Evolutionary conservation across 2,797 vertebrate genomes (phyloP).

Genomic region (Pipistrellus nathusii): DNA sequence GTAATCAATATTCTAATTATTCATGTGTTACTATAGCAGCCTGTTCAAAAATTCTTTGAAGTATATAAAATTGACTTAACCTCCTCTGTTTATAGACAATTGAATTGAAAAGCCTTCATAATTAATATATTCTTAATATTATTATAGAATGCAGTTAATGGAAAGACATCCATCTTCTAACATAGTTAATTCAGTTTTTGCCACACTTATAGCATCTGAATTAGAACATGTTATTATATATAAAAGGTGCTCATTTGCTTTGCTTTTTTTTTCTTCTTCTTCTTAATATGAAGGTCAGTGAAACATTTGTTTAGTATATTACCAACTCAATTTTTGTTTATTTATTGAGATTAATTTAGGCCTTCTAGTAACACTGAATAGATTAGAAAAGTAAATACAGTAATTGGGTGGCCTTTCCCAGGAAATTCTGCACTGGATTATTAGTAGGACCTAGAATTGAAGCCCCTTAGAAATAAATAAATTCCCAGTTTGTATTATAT

Average conservation of each 20-base stretch:
- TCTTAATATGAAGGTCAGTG: slow-evolving; percentile 66
- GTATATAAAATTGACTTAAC: slow-evolving; percentile 66
- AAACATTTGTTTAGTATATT: slow-evolving; percentile 64
- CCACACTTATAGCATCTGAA: slow-evolving; percentile 71
- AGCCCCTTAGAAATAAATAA: slow-evolving; percentile 49
- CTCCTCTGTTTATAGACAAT: slow-evolving; percentile 75
- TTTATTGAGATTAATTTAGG: slow-evolving; percentile 81
- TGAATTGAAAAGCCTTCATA: slow-evolving; percentile 74
- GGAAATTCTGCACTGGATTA: slow-evolving; percentile 67
- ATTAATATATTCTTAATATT: slow-evolving; percentile 79
- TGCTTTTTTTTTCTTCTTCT: slow-evolving; percentile 35
- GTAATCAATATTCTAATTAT: slow-evolving; percentile 61
- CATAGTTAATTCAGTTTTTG: slow-evolving; percentile 71
- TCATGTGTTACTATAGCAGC: slow-evolving; percentile 5
- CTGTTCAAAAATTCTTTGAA: slow-evolving; percentile 63
- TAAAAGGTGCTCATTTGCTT: slow-evolving; percentile 59
- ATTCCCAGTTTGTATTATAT: slow-evolving; percentile 52
- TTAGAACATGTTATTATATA: slow-evolving; percentile 72
- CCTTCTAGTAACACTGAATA: slow-evolving; percentile 75
- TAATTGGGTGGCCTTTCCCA: slow-evolving; percentile 67
- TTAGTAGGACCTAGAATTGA: slow-evolving; percentile 65
- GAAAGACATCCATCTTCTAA: slow-evolving; percentile 71
- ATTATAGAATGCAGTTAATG: slow-evolving; percentile 73
- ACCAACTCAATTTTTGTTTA: slow-evolving; percentile 63
- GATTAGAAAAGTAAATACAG: slow-evolving; percentile 74